Conservation (phyloP, 2,797 vertebrate genomes). For the Spheniscus humboldti region DNA sequence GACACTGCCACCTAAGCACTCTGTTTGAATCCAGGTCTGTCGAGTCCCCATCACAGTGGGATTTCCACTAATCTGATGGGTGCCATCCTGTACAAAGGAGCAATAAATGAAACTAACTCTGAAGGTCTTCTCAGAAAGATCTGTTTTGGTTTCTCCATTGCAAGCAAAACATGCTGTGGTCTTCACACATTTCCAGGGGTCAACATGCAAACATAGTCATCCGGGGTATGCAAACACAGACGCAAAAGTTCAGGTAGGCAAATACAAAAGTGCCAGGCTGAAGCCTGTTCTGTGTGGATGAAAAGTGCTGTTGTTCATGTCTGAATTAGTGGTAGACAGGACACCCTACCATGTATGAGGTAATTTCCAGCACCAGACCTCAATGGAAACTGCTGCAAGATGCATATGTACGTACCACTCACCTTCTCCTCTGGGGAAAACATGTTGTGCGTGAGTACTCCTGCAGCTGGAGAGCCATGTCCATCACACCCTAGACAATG, state of each 20-base stretch:
- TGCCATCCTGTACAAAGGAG: not conserved
- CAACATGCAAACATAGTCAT: not conserved
- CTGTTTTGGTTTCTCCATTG: not conserved
- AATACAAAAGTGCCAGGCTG: not conserved
- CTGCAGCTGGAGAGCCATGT: not conserved
- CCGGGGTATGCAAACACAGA: not conserved
- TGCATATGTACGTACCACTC: fast-evolving
- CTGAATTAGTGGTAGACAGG: not conserved
- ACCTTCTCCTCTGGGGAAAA: not conserved
- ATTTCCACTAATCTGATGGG: not conserved
- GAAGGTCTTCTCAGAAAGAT: not conserved
- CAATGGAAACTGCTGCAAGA: not conserved
- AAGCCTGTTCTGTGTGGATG: not conserved
- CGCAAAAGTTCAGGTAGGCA: not conserved
- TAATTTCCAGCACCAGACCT: not conserved
- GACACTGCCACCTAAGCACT: not conserved
- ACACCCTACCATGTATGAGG: not conserved
- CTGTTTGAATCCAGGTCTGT: not conserved
- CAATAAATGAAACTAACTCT: not conserved
- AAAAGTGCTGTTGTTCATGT: not conserved
- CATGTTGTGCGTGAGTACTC: not conserved
- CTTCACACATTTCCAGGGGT: not conserved
- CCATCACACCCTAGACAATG: not conserved
- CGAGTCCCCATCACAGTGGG: fast-evolving
- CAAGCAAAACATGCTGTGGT: not conserved